Evolutionary conservation across 2,113 vertebrate species (phyloP), one percentile per base, ranked within the genome.

Genomic region (Dermatemys mawii): DNA sequence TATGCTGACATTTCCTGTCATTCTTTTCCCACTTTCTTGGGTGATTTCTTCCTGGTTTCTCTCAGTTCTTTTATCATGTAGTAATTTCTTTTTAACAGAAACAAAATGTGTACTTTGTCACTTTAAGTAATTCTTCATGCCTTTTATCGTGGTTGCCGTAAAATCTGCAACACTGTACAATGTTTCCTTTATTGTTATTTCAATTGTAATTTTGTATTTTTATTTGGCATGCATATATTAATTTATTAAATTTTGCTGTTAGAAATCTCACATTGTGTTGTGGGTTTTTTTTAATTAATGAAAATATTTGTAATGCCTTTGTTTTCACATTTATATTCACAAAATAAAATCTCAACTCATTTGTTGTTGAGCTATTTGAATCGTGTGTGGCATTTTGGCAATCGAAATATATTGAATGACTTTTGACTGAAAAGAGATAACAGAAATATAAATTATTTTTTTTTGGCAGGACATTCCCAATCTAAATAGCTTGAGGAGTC

Each of bases 191-290:
- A 96, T 96, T 97, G 97, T 92, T 96, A 93, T 96, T 98, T 97
- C 75, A 78, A 94, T 98, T 98, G 98, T 99, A 98, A 98, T 98
- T 99, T 99, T 99, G 98, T 99, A 99, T 98, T 98, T 98, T 98
- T 98, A 98, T 97, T 98, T 98, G 98, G 99, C 99, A 99, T 99
- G 99, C 98, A 97, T 97, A 97, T 97, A 98, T 99, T 99, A 99
- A 99, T 99, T 99, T 99, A 99, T 99, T 99, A 99, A 99, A 99
- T 98, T 98, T 98, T 98, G 96, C 98, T 98, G 98, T 98, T 98
- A 98, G 97, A 98, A 98, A 97, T 97, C 84, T 87, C 97, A 96
- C 67, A 70, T 93, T 83, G 89, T 11, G 55, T 75, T 96, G 35
- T 89, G 91, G 91, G 92, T 80, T 86, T 93, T 96, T 90, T 81